Conservation (phyloP, 2,797 vertebrate genomes). For the Xerus rutilus region DNA sequence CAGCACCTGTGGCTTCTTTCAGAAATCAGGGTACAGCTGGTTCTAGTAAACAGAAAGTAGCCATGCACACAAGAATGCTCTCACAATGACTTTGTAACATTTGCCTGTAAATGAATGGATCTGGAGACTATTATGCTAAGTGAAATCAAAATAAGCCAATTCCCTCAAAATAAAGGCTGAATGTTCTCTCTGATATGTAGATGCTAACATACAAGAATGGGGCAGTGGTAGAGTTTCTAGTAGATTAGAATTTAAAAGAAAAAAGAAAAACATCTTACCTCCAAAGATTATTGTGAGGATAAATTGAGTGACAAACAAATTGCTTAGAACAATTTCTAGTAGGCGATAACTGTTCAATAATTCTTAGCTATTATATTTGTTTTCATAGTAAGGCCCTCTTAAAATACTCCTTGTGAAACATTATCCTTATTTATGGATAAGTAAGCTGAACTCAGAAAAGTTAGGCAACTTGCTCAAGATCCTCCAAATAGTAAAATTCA, state of each 20-base stretch:
- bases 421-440: neutral
- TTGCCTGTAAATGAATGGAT: too few species aligned
- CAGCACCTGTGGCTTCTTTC: too few species aligned
- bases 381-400: conserved; percentile 18
- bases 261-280: neutral
- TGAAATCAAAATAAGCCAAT: too few species aligned
- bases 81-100: too few species aligned
- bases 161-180: too few species aligned
- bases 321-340: neutral
- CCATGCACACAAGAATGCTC: too few species aligned
- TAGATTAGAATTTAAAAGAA: neutral
- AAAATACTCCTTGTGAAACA: neutral
- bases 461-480: neutral
- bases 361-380: neutral
- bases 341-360: neutral
- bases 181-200: too few species aligned
- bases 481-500: neutral
- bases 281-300: neutral
- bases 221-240: too few species aligned
- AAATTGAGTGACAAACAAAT: neutral
- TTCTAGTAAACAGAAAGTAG: too few species aligned
- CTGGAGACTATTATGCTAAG: too few species aligned
- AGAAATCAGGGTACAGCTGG: too few species aligned
- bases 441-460: conserved; percentile 27
- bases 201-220: too few species aligned